Percentiles rank a stretch among this genome's conserved stretches.
Conservation (phyloP, 2,797 vertebrate genomes). For the Epinephelus coioides region DNA sequence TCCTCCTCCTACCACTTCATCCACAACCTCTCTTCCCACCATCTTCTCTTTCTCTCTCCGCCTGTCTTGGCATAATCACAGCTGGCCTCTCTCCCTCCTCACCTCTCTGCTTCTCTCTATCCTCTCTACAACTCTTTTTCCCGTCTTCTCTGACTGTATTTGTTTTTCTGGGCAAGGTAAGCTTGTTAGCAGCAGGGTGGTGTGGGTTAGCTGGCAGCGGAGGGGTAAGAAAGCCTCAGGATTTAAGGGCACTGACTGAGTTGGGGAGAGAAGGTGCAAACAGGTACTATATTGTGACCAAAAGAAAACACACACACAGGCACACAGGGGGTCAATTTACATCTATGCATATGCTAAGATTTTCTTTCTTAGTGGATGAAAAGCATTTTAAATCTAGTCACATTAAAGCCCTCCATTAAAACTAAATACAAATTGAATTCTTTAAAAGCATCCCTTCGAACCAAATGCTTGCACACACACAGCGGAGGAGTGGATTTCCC, state of each 20-base stretch:
- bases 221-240: constrained; percentile 28
- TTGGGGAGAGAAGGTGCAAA: constrained; percentile 2
- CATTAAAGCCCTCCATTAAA: constrained; percentile 32
- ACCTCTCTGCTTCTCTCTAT: constrained; percentile 3
- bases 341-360: neutral
- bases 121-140: constrained; percentile 12
- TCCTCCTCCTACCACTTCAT: constrained; percentile 13
- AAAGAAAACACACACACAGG: neutral
- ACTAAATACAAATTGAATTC: constrained; percentile 48
- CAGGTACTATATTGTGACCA: constrained; percentile 13
- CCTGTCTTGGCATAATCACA: constrained; percentile 39
- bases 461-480: constrained; percentile 18
- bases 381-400: constrained; percentile 15
- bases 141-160: constrained; percentile 20
- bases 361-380: constrained; percentile 7
- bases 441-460: constrained; percentile 21
- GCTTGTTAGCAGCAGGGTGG: constrained; percentile 66
- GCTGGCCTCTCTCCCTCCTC: constrained; percentile 6
- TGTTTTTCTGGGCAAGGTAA: constrained; percentile 40
- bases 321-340: constrained; percentile 11
- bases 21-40: constrained; percentile 5
- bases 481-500: constrained; percentile 41
- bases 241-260: constrained; percentile 43
- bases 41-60: constrained; percentile 8
- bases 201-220: constrained; percentile 33